Evolutionary conservation across 2,797 vertebrate species (phyloP), one percentile per base, ranked within the genome.

Genomic region (Caiman crocodilus): DNA sequence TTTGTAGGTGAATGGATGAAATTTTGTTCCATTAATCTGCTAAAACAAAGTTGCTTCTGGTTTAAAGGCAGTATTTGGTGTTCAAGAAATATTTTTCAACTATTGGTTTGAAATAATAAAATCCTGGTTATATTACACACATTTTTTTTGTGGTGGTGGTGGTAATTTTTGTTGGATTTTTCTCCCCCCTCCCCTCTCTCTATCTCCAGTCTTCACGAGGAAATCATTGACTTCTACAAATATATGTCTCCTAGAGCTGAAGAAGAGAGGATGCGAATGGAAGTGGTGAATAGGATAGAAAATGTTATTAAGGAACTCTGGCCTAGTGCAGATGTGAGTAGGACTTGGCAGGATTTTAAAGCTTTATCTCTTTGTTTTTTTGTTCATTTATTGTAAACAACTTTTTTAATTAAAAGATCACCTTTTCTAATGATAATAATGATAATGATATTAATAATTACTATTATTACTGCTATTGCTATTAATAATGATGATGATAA

Each of bases 231-330:
- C 96, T 99, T 99, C 95, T 99, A 99, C 84, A 98, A 98, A 42
- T 99, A 99, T 94, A 99, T 99, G 98, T 99, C 99, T 93, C 99
- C 99, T 5, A 98, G 99, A 90, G 98, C 98, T 1, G 99, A 99
- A 97, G 99, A 99, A 90, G 98, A 99, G 94, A 98, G 98, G 91
- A 99, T 99, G 99, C 98, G 99, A 67, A 98, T 98, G 98, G 99
- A 99, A 97, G 99, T 99, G 93, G 99, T 99, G 90, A 99, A 98
- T 96, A 98, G 99, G 96, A 99, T 99, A 94, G 98, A 99, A 98
- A 98, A 97, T 4, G 99, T 99, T 93, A 99, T 99, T 90, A 98
- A 99, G 77, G 99, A 99, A 96, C 98, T 99, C 79, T 99, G 99
- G 99, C 99, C 99, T 79, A 99, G 98, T 56, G 99, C 99, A 74